phyloP scores from a whole-genome alignment of 2,888 invertebrate species.

The Drosophila nr. fundita region DNA sequence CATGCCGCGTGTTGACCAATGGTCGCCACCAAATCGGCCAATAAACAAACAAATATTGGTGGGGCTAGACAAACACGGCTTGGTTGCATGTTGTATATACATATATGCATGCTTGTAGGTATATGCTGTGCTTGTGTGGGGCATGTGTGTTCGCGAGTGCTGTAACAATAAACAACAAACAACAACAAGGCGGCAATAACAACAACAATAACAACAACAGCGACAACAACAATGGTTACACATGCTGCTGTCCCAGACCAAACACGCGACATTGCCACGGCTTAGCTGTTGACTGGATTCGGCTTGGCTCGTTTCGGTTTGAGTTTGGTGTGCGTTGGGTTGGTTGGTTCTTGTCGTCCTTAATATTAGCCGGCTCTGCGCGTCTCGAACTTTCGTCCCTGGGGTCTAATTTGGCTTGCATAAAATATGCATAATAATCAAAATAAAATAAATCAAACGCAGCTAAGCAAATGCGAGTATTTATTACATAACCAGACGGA shows the following conservation, averaged over 20 bases:
- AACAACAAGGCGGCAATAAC: constrained; percentile 41
- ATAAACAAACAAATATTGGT: constrained; percentile 79
- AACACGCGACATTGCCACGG: constrained; percentile 73
- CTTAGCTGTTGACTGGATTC: constrained; percentile 20
- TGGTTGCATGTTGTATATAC: constrained; percentile 1
- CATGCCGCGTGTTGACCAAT: constrained; percentile 56
- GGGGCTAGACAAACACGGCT: constrained; percentile 69
- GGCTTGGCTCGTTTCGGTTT: background rate
- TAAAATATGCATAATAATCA: constrained; percentile 80
- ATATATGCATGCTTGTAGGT: background rate
- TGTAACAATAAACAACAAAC: constrained; percentile 76
- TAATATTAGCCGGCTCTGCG: constrained; percentile 35
- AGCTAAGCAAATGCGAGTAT: constrained; percentile 62
- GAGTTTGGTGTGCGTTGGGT: constrained; percentile 1
- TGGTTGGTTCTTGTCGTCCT: constrained; percentile 16
- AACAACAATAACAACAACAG: constrained; percentile 21
- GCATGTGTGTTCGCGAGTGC: constrained; percentile 47
- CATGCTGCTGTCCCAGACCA: constrained; percentile 51
- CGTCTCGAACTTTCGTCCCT: constrained; percentile 42
- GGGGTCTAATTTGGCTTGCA: constrained; percentile 67
- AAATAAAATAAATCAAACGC: constrained; percentile 78
- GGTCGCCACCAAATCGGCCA: constrained; percentile 74
- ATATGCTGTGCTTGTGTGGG: constrained; percentile 1
- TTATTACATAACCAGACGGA: constrained; percentile 62
- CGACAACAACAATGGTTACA: constrained; percentile 58